phyloP scores from a whole-genome alignment of 1,140 invertebrate species.

The Drosophila ogumai region DNA sequence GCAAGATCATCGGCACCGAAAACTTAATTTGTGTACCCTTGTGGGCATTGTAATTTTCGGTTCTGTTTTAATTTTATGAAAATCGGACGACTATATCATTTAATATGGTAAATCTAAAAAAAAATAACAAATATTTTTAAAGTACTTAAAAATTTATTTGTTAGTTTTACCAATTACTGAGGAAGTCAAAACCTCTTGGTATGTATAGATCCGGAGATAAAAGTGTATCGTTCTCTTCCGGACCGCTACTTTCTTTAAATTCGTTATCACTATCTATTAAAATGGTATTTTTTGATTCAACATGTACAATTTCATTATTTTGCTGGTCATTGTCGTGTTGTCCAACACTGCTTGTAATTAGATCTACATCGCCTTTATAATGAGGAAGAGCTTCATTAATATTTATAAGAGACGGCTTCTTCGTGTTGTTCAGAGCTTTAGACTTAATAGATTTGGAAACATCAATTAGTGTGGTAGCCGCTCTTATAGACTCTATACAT shows the following conservation, averaged over 20 bases:
- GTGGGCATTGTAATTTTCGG: too few relatives aligned
- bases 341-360: background rate
- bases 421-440: background rate
- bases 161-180: constrained; percentile 73
- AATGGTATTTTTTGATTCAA: constrained; percentile 23
- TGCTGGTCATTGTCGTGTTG: background rate
- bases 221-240: constrained; percentile 53
- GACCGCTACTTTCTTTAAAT: constrained; percentile 39
- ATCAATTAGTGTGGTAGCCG: background rate
- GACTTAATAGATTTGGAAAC: background rate
- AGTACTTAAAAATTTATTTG: background rate
- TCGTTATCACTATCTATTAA: constrained; percentile 46
- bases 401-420: background rate
- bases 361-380: background rate
- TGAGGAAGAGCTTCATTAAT: background rate
- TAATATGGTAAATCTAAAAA: too few relatives aligned
- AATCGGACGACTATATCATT: too few relatives aligned
- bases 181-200: constrained; percentile 79
- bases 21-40: too few relatives aligned
- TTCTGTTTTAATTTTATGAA: too few relatives aligned
- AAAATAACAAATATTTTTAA: background rate
- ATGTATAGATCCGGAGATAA: constrained; percentile 57
- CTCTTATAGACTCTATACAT: constrained; percentile 6
- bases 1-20: too few relatives aligned
- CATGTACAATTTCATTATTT: constrained; percentile 22